Conservation (phyloP, 2,888 invertebrate species). For the Yponomeuta sedellus region DNA sequence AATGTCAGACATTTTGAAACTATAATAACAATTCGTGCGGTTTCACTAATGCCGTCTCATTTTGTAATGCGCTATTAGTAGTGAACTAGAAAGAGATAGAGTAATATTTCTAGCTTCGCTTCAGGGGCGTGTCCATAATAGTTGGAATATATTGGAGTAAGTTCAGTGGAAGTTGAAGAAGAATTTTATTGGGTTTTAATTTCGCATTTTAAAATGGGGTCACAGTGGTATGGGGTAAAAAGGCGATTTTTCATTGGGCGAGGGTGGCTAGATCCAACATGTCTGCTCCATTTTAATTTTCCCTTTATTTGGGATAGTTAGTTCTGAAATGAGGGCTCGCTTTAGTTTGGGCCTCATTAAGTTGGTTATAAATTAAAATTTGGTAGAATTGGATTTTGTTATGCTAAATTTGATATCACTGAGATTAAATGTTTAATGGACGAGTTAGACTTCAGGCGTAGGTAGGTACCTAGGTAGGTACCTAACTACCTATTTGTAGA, state of each 20-base stretch:
- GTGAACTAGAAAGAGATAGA: constrained; percentile 39
- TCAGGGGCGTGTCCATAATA: constrained; percentile 57
- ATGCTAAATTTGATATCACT: background rate
- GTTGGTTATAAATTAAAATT: background rate
- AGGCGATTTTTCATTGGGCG: constrained; percentile 9
- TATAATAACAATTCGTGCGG: constrained; percentile 66
- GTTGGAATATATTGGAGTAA: constrained; percentile 66
- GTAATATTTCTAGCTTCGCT: constrained; percentile 32
- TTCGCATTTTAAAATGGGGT: constrained; percentile 14
- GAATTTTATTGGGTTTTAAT: constrained; percentile 67
- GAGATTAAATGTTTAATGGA: too few species aligned
- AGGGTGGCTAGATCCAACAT: constrained; percentile 4
- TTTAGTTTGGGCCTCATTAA: background rate
- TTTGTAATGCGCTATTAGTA: constrained; percentile 30
- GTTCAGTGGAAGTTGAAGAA: constrained; percentile 70
- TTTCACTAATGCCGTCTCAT: constrained; percentile 48
- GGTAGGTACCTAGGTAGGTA: too few species aligned
- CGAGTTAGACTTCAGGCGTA: too few species aligned
- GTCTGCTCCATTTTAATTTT: constrained; percentile 1
- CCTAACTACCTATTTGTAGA: too few species aligned
- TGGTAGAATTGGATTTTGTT: background rate
- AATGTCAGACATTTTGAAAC: constrained; percentile 37
- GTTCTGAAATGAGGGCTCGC: background rate
- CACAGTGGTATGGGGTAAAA: background rate
- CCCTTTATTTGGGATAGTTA: background rate